Base-by-base conservation (phyloP, 2,797 vertebrate species). In the Eospalax fontanierii region DNA sequence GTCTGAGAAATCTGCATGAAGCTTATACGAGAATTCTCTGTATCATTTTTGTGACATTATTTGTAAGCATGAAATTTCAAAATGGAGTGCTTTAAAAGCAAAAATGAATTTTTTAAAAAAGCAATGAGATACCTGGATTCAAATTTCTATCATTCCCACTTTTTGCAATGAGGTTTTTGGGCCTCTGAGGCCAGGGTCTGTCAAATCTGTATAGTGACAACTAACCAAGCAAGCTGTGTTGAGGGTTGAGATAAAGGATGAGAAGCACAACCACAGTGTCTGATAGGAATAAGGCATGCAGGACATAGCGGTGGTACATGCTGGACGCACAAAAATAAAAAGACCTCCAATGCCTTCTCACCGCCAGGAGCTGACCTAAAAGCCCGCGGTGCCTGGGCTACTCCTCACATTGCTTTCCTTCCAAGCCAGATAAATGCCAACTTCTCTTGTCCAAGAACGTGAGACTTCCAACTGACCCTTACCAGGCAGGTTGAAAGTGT, bases 381-480 rank as follows among this genome's bases (percentile, higher is more conserved):
- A n/a, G 30, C 33, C 46, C 33, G 22, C 71, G 28, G 33, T 33
- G 28, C 28, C 4, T 18, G n/a, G 26, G 26, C 71, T 33, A n/a
- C 3, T 54, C 18, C 46, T 26, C 84, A 38, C 46, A 1, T 43
- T 38, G 83, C 46, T 57, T 66, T 35, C 3, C 59, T 3, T 89
- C 14, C n/a, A 35, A 14, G 71, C 15, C 24, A 4, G 19, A 46
- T 21, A 8, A 15, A 0, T 3, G 1, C 43, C 6, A 33, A 15
- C 22, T 66, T 26, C 4, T 40, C 50, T 86, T 26, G 68, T 63
- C 11, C 5, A 18, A 7, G 28, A 4, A 0, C 11, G 16, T 79
- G 4, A 35, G 50, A 2, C 3, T 4, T 24, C 2, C 10, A 40
- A 2, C 10, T 40, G 4, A n/a, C 2, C 0, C 61, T 35, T 4